Evolutionary conservation across 2,888 invertebrate genomes (phyloP).

Genomic region (Caenorhabditis parvicauda): DNA sequence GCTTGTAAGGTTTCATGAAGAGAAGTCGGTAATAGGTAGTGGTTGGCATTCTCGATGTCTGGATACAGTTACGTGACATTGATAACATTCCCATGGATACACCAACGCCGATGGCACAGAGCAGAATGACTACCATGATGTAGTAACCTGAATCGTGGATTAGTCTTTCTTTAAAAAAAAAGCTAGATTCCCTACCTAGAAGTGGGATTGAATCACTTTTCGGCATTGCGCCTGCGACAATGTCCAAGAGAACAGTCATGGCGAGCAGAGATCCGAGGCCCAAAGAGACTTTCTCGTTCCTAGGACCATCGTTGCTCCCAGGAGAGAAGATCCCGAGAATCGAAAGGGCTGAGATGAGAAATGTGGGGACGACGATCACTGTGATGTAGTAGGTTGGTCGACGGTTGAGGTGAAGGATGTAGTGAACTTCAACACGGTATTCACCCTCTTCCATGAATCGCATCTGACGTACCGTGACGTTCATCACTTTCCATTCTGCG

Average conservation of each 20-base stretch:
- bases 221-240: constrained; percentile 59
- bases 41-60: constrained; percentile 32
- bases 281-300: constrained; percentile 58
- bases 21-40: constrained; percentile 23
- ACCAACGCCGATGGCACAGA: constrained; percentile 59
- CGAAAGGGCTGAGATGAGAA: constrained; percentile 55
- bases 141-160: constrained; percentile 43
- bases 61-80: constrained; percentile 40
- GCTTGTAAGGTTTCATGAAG: constrained; percentile 18
- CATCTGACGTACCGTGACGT: constrained; percentile 58
- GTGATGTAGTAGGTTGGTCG: constrained; percentile 60
- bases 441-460: constrained; percentile 59
- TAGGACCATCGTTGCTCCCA: constrained; percentile 53
- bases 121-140: constrained; percentile 55
- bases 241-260: constrained; percentile 59
- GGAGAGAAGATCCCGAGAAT: constrained; percentile 60
- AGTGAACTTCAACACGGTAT: constrained; percentile 57
- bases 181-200: constrained; percentile 35
- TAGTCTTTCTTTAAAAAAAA: too few species aligned
- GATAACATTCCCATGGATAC: constrained; percentile 56
- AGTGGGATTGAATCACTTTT: constrained; percentile 59
- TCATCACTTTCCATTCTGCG: constrained; percentile 59
- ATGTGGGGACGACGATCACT: constrained; percentile 60
- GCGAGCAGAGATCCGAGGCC: constrained; percentile 52
- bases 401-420: constrained; percentile 54